Base-by-base conservation (phyloP, 1,140 invertebrate species). In the Polypedilum vanderplanki region DNA sequence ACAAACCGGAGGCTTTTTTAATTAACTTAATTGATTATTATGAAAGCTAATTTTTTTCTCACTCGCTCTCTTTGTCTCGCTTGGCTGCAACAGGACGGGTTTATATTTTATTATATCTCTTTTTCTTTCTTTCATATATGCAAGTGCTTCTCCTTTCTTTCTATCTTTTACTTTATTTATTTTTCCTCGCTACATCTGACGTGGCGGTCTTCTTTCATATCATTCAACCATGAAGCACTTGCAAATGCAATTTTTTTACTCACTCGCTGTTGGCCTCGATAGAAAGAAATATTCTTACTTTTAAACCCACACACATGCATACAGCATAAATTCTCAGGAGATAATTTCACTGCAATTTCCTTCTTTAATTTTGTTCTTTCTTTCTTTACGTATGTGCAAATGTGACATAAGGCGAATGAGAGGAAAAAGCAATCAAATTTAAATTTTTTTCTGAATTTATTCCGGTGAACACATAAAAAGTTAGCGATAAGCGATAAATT, bases 21-120 rank as follows among this genome's bases (percentile, higher is more conserved):
- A 70, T 70, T 70, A 70, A 70, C 65, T 70, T 70, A 70, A 70
- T 70, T 70, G 65, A 70, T 70, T 70, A 70, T 70, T 57, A 57
- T 57, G 46, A 57, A 57, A 70, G 17, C 17, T 70, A 70, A 20
- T 70, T 70, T 70, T 70, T 70, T 70, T 22, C 24, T 33, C 24
- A 7, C 65, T 70, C 65, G 17, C 18, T 57, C 46, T n/a, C 7
- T 20, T 22, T 57, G 46, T 17, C 10, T 22, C 65, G 18, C 20
- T 22, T 12, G 18, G 17, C 17, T 17, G 64, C 64, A 20, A 3
- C 10, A 57, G 46, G 46, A 57, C n/a, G n/a, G 46, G 46, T 12
- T 12, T n/a, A 12, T 12, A 12, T 1, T 57, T 57, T 15, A 12
- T 57, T 57, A 15, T 57, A n/a, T 0, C 46, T 57, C 3, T 15